phyloP scores from a whole-genome alignment of 30 jellyfish, hydroid and myxozoan genomes.

The Turritopsis rubra region DNA sequence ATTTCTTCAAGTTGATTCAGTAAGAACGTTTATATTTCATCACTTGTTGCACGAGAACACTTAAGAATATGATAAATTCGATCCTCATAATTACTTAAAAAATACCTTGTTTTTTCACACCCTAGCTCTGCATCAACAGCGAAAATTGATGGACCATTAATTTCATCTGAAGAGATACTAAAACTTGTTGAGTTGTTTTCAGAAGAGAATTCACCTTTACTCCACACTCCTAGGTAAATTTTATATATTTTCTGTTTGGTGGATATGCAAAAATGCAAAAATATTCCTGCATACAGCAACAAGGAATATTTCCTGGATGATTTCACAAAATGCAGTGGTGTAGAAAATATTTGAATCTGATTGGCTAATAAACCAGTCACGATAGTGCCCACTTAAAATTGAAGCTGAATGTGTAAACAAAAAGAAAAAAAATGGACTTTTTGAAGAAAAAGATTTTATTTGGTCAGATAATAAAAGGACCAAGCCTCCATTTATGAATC shows the following conservation, averaged over 20 bases:
- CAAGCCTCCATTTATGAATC: too few species aligned
- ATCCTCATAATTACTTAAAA: not conserved
- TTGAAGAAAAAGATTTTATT: too few species aligned
- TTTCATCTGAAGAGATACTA: conserved; percentile 20
- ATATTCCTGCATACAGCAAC: too few species aligned
- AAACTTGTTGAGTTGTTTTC: conserved; percentile 5
- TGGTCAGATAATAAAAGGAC: too few species aligned
- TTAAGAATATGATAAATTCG: too few species aligned
- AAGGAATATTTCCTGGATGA: too few species aligned
- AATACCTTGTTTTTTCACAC: not conserved
- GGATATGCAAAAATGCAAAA: too few species aligned
- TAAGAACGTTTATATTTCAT: not conserved
- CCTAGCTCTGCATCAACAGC: not conserved
- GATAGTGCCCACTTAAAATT: too few species aligned
- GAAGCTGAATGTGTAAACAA: not conserved
- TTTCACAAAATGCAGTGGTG: too few species aligned
- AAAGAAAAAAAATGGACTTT: too few species aligned
- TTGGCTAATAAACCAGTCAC: not conserved
- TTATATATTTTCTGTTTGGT: too few species aligned
- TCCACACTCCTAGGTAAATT: conserved; percentile 33
- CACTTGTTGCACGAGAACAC: not conserved
- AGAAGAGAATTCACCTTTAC: conserved; percentile 22
- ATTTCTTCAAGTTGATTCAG: conserved; percentile 11
- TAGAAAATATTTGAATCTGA: not conserved
- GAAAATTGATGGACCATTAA: not conserved